Evolutionary conservation across 2,888 invertebrate genomes (phyloP).

Genomic region (Oscheius sp.): DNA sequence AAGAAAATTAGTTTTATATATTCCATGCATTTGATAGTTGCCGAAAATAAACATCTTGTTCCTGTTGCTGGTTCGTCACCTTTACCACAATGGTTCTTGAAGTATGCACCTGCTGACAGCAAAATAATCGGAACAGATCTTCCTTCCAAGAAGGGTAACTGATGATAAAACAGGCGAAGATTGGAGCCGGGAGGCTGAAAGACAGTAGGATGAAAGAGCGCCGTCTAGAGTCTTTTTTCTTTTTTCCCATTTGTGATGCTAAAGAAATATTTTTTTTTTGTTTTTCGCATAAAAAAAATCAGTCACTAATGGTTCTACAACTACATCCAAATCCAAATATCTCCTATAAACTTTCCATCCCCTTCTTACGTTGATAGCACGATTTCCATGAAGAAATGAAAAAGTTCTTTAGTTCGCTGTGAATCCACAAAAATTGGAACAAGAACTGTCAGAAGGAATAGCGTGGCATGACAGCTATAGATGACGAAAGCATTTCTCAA

Average conservation of each 20-base stretch:
- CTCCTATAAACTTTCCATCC: no score
- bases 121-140: background rate
- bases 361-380: slow-evolving; percentile 13
- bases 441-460: slow-evolving; percentile 6
- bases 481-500: slow-evolving; percentile 8
- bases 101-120: background rate
- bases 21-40: slow-evolving; percentile 2
- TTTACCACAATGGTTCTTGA: slow-evolving; percentile 1
- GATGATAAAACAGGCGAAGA: slow-evolving; percentile 13
- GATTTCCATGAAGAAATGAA: slow-evolving; percentile 21
- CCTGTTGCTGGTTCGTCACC: background rate
- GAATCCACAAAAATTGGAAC: background rate
- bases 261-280: background rate
- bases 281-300: no score
- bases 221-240: no score
- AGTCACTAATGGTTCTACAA: no score
- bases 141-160: slow-evolving; percentile 8
- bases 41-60: slow-evolving; percentile 13
- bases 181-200: slow-evolving; percentile 1
- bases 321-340: no score
- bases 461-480: background rate
- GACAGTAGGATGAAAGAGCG: no score
- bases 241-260: no score
- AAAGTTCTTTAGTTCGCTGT: background rate
- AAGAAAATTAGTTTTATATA: no score